Evolutionary conservation across 2,797 vertebrate genomes (phyloP), one percentile per base, ranked within the genome.

Genomic region (Myioborus melanocephalus): DNA sequence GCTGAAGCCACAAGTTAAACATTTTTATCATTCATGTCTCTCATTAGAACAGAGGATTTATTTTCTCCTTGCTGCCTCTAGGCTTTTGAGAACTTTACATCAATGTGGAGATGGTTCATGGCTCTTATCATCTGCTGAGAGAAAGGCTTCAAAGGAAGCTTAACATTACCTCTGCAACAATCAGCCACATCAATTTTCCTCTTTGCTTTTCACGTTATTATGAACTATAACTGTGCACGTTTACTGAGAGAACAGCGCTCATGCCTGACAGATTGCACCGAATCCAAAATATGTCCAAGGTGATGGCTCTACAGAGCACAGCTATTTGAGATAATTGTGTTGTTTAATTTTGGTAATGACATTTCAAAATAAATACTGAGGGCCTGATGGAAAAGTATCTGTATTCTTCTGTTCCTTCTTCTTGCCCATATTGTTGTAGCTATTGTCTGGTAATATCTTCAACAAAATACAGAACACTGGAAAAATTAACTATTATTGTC

Each of bases 41-140:
- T 64, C 13, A 9, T 61, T 65, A 65, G 39, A 82, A 44, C 28
- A 72, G 22, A 73, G 13, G 12, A 6, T 78, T 23, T 57, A 50
- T 77, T 57, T 71, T 53, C 35, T 84, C 13, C 24, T n/a, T 83
- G 30, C 56, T 35, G 16, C 4, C 39, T 73, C 47, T 20, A 73
- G 21, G 69, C 39, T 77, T n/a, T 55, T 63, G 56, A 70, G 17
- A 63, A 32, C 34, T 41, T 61, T 18, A 41, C 16, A 23, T 76
- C 23, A 47, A 0, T 47, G 66, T 55, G 39, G 35, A 73, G 30
- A 61, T 22, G 0, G 0, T 66, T 78, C 24, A 34, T 8, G 15
- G 18, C 24, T 49, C 41, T 50, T 23, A 37, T 35, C 16, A 23
- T 73, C 56, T 53, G 22, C 23, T 2, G 0, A 50, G n/a, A 39